These are phyloP conservation scores for Cyaniris semiargus DNA, from an alignment of 2,888 invertebrate species.

Conservation along the genomic window DNA sequence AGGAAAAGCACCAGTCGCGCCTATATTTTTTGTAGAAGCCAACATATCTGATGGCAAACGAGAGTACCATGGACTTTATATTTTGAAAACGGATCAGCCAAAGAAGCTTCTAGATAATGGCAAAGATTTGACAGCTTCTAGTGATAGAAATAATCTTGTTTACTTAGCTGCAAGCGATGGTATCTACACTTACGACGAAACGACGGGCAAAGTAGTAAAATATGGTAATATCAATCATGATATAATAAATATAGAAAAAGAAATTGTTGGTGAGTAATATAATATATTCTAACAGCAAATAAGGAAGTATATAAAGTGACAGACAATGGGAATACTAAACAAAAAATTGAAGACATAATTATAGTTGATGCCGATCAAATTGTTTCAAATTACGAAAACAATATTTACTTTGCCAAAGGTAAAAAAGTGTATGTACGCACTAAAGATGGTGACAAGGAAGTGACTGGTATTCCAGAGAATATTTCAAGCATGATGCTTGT, in stretches of 20 bases:
- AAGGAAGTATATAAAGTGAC: constrained; percentile 15
- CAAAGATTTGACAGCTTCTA: constrained; percentile 48
- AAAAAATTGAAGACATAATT: neutral
- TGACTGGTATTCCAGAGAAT: neutral
- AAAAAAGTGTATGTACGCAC: neutral
- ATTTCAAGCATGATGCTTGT: neutral
- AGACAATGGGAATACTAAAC: neutral
- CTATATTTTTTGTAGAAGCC: constrained; percentile 45
- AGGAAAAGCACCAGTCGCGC: constrained; percentile 32
- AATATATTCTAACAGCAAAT: neutral
- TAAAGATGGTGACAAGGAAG: neutral
- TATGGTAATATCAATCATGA: neutral
- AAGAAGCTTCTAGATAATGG: constrained; percentile 51
- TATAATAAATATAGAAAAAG: constrained; percentile 12
- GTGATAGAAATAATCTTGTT: constrained; percentile 47
- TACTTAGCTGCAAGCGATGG: constrained; percentile 56
- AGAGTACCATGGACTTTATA: constrained; percentile 49
- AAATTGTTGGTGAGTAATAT: neutral
- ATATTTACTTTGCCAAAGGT: neutral
- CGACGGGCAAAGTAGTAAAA: constrained; percentile 15
- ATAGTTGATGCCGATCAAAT: neutral
- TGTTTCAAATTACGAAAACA: neutral
- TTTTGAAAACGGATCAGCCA: constrained; percentile 42
- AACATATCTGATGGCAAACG: constrained; percentile 41
- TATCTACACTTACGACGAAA: constrained; percentile 49